Conservation (phyloP, 2,797 vertebrate genomes). For the Cirrhinus mrigala region DNA sequence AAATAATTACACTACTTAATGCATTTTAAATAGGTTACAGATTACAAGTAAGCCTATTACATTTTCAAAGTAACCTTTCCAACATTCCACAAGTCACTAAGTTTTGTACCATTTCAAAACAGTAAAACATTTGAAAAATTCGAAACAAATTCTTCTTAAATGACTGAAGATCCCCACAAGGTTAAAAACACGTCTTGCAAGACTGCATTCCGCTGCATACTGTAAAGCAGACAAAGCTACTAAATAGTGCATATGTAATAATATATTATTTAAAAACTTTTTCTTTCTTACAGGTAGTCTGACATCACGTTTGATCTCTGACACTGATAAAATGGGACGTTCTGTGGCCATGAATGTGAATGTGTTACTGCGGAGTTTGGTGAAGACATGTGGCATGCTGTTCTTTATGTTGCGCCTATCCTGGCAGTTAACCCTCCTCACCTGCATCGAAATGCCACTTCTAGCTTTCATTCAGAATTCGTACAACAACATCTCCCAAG, state of each 20-base stretch:
- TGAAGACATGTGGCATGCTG: constrained; percentile 78
- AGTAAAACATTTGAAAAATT: not conserved
- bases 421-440: constrained; percentile 83
- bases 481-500: constrained; percentile 77
- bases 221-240: not conserved
- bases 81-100: not conserved
- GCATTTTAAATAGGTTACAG: too few relatives aligned
- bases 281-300: constrained; percentile 78
- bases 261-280: not conserved
- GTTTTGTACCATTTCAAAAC: not conserved
- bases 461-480: constrained; percentile 72
- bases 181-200: not conserved
- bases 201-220: not conserved
- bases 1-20: too few relatives aligned
- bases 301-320: constrained; percentile 80
- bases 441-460: constrained; percentile 81
- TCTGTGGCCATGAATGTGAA: constrained; percentile 84
- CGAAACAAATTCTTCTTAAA: too few relatives aligned
- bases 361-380: constrained; percentile 75
- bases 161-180: not conserved
- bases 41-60: too few relatives aligned
- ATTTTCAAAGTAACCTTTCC: too few relatives aligned
- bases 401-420: constrained; percentile 85
- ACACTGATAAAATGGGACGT: constrained; percentile 84
- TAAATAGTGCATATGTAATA: not conserved